Evolutionary conservation across 2,797 vertebrate species (phyloP), one percentile per base, ranked within the genome.

Genomic region (Xenops minutus): DNA sequence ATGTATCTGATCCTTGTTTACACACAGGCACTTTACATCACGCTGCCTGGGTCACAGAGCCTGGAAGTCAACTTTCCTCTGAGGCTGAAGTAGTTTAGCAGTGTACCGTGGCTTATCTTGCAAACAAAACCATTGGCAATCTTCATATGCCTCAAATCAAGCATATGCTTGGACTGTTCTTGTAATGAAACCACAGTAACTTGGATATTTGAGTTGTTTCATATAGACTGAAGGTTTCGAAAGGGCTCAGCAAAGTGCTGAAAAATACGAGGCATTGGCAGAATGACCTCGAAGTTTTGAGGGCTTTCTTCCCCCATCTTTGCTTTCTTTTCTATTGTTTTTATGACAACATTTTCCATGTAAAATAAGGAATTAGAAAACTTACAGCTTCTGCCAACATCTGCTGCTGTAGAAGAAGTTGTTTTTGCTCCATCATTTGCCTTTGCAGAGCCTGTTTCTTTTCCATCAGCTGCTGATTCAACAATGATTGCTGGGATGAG

Each of bases 371-470:
- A 84, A 75, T 89, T 94, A 85, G 77, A 88, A 85, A 79, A 73
- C 98, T 98, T 98, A 99, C 99, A 26, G 98, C 81, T 69, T 98
- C 99, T 81, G 92, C 97, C 90, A 99, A 97, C 93, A 98, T 96
- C 95, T 98, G 99, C 91, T 99, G 99, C 61, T 98, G 98, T 68
- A 98, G 98, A 88, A 98, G 97, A 62, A 98, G 97, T 26, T 98
- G 98, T 61, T 98, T 98, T 93, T 98, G 98, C 91, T 98, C 98
- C 94, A 97, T 97, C 30, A 98, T 98, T 94, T 98, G 98, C 92
- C 99, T 98, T 95, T 98, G 98, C 73, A 99, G 97, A 89, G 96
- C 97, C 95, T 98, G 98, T 66, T 97, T 96, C 97, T 99, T 99
- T 90, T 97, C 97, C 56, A 98, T 97, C 95, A 98, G 93, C 55